These are phyloP conservation scores for Esox niger DNA, from an alignment of 2,113 vertebrate species.

Conservation along the genomic window DNA sequence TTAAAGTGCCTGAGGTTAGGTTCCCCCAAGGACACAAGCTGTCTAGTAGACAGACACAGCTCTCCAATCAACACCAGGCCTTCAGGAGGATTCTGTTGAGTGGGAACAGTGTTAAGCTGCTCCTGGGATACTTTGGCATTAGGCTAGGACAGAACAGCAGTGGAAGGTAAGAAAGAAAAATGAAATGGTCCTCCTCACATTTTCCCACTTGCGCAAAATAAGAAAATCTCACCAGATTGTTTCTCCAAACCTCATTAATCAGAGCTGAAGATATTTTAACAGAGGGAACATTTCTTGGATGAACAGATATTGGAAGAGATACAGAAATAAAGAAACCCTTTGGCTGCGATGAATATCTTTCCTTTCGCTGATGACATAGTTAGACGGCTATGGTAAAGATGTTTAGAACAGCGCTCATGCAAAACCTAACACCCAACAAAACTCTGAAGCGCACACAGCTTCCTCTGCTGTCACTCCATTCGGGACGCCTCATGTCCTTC, in stretches of 20 bases:
- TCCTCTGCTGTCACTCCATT: neutral
- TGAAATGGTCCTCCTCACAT: conserved; percentile 47
- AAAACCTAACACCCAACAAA: conserved; percentile 48
- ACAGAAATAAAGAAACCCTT: neutral
- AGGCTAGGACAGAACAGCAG: conserved; percentile 51
- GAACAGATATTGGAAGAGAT: neutral
- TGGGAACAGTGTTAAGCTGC: conserved; percentile 28
- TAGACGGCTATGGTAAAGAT: conserved; percentile 26
- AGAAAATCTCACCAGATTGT: conserved; percentile 10
- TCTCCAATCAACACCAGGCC: conserved; percentile 53
- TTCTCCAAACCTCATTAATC: neutral
- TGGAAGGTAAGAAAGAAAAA: conserved; percentile 36
- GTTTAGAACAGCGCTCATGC: conserved; percentile 52
- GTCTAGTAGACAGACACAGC: conserved; percentile 40
- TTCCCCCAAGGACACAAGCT: conserved; percentile 22
- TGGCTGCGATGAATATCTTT: conserved; percentile 24
- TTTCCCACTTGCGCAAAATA: conserved; percentile 38
- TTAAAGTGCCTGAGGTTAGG: conserved; percentile 41
- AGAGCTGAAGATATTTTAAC: conserved; percentile 17
- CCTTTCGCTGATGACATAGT: conserved; percentile 42
- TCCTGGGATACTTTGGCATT: conserved; percentile 51
- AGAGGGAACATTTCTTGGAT: conserved; percentile 8
- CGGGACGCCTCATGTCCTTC: conserved; percentile 13
- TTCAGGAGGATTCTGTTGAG: conserved; percentile 41
- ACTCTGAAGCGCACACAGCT: conserved; percentile 18